phyloP scores from a whole-genome alignment of 1,140 invertebrate species.

The Tetragnatha versicolor region DNA sequence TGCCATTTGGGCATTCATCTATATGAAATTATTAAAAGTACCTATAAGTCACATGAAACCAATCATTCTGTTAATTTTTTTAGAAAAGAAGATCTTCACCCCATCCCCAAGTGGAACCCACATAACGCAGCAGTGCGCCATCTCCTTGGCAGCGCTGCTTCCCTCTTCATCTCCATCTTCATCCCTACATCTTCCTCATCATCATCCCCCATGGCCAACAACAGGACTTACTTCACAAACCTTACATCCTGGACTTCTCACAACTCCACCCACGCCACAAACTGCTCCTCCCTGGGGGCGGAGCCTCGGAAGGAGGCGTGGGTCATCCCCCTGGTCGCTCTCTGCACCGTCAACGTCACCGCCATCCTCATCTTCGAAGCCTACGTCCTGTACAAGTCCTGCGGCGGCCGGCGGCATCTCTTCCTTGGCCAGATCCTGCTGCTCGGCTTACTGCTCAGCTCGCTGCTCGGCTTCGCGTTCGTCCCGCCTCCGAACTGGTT shows the following conservation, averaged over 20 bases:
- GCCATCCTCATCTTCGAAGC: constrained; percentile 84
- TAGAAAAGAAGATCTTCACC: no score
- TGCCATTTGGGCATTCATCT: no score
- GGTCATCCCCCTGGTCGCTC: constrained; percentile 83
- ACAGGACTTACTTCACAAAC: constrained; percentile 17
- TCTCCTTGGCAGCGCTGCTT: no score
- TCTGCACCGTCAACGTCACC: constrained; percentile 79
- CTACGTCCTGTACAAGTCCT: constrained; percentile 83
- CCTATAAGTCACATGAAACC: no score
- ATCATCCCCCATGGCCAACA: no score
- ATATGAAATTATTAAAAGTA: no score
- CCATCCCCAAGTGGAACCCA: no score
- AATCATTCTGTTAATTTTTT: no score
- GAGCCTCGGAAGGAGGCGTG: constrained; percentile 71
- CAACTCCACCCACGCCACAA: constrained; percentile 1
- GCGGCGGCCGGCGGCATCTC: constrained; percentile 82
- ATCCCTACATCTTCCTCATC: no score
- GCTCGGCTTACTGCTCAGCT: constrained; percentile 83
- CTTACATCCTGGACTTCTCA: neutral
- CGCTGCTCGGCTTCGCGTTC: constrained; percentile 79
- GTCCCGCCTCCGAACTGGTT: constrained; percentile 74
- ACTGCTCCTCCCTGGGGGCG: neutral
- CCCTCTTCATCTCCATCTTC: no score
- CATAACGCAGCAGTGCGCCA: no score
- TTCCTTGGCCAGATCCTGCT: constrained; percentile 91